Conservation (phyloP, 2,888 invertebrate species). For the Pristionchus maxplancki region DNA sequence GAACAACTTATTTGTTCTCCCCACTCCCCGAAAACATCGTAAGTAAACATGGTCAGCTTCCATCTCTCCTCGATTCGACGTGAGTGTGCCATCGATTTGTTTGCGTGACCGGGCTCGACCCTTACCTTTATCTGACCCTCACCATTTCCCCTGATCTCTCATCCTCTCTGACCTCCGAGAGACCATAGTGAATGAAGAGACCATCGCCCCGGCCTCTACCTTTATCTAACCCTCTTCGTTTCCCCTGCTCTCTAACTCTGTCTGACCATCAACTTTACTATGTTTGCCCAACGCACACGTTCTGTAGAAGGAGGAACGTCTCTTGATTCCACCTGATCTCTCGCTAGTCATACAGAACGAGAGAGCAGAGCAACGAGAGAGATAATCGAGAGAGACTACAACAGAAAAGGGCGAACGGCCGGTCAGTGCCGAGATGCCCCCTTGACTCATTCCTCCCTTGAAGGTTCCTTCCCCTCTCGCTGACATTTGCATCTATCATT, state of each 20-base stretch:
- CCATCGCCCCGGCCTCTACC: no score
- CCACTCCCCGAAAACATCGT: no score
- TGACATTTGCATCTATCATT: background rate
- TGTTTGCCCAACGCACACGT: background rate
- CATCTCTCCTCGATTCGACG: background rate
- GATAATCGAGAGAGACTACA: background rate
- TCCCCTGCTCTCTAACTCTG: no score
- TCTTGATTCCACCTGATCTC: background rate
- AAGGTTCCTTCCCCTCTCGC: background rate
- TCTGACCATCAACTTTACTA: background rate
- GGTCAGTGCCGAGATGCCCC: background rate
- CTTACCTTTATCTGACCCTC: background rate
- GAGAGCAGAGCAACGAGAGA: no score
- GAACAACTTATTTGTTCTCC: no score
- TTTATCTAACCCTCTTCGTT: no score
- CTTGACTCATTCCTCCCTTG: background rate
- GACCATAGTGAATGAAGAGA: no score
- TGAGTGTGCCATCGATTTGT: conserved; percentile 25
- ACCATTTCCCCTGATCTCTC: no score
- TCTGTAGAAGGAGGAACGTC: no score
- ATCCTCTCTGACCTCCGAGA: no score
- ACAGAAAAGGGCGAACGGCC: background rate
- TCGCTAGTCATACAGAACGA: background rate
- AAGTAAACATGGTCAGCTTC: background rate
- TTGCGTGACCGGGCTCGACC: background rate